Base-by-base conservation (phyloP, 2,797 vertebrate species). In the Peromyscus nudipes region DNA sequence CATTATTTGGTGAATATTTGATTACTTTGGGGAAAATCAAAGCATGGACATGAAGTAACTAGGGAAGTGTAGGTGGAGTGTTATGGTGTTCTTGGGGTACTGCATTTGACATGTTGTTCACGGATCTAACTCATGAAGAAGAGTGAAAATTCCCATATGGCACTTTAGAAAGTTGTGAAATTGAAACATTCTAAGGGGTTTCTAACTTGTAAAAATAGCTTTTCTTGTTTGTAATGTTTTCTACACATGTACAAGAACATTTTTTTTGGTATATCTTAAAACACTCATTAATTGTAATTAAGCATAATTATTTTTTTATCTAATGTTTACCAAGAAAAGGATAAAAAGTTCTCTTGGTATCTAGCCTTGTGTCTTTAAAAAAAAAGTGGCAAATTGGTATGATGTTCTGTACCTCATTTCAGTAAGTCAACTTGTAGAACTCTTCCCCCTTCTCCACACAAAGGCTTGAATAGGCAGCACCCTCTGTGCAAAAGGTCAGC, bases 191-290 rank as follows among this genome's bases (percentile, higher is more conserved):
- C 46, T 29, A 34, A 37, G 34, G 57, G 14, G 57, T 65, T 88
- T 21, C 31, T 64, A 82, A 81, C 10, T 77, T 96, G 11, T 89
- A 65, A 71, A 92, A 92, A 77, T 92, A 65, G 31, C n/a, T 46
- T 67, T 73, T 86, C 9, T 92, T 94, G 4, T 31, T 95, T 92
- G 55, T 43, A 57, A 69, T 92, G 7, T 83, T 75, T 91, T 81
- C 34, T 84, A 5, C 3, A 83, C 86, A 80, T 92, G 6, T 5
- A 77, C 6, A 73, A 43, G 55, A 57, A 16, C 23, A 60, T 43
- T 80, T 65, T 40, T n/a, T 40, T 37, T 19, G 29, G 46, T 12
- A 31, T 75, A 29, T 60, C 27, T 81, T 76, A 40, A 62, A 77
- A 10, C 37, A 34, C 13, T 75, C 34, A 85, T 96, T 43, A 29